Evolutionary conservation across 2,888 invertebrate species (phyloP), one percentile per base, ranked within the genome.

Genomic region (Diadromus collaris): DNA sequence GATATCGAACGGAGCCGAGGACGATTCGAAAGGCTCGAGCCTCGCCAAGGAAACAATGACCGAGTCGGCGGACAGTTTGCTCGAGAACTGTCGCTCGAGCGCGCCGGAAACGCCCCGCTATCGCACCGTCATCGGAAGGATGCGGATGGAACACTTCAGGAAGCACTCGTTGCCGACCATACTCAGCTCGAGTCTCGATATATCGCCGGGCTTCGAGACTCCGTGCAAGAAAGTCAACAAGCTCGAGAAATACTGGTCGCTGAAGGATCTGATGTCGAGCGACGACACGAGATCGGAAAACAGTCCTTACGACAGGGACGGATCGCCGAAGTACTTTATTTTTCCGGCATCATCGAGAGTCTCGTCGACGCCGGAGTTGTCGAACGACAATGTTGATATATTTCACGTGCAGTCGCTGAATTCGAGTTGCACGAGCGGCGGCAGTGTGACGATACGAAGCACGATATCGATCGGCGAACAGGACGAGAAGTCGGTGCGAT

Each of bases 211-310:
- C 34, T 78, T 81, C n/a, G 72, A 82, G 16, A 61, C 71, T 10
- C 24, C 61, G 21, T 19, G 48, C 46, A 71, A 78, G 32, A 86
- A 85, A 61, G 82, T 85, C n/a, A 88, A 88, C 69, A 86, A 84
- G 19, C 75, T 88, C 13, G 87, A 88, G n/a, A 89, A 88, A 67
- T 88, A 88, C 74, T 89, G 88, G 88, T 88, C 88, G 0, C 58
- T 89, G 44, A 89, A 89, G 51, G 88, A 89, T 72, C 74, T 88
- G 1, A 86, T 86, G 78, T 83, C 85, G 2, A 84, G 64, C 64
- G 86, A 86, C 2, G 85, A 84, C 13, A 51, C 82, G 1, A 82
- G 78, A 54, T 82, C 82, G 29, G 27, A 56, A 10, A 79, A 78
- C 3, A 69, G 58, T 29, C 71, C 46, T 21, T 79, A 79, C 32